A percentile compares a stretch with the other conserved stretches of the same genome.
Evolutionary conservation across 2,888 invertebrate species (phyloP).

Genomic region (Sarcophaga rosellei): DNA sequence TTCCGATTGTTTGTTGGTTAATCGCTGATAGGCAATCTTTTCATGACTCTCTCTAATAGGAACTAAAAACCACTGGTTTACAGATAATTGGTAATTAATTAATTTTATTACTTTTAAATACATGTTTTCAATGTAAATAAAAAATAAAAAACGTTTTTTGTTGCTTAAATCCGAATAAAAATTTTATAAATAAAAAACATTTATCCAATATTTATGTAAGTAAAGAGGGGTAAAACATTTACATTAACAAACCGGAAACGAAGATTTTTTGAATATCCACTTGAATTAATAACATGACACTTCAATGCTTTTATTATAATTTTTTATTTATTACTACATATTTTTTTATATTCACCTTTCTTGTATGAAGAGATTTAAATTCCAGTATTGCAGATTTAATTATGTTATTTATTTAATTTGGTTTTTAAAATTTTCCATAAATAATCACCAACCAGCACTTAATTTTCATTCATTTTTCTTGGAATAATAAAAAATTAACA

Average conservation of each 20-base stretch:
- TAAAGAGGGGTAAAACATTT: slow-evolving; percentile 10
- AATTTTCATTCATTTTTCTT: not conserved
- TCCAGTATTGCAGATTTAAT: not conserved
- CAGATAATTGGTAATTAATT: no score
- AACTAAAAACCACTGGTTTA: no score
- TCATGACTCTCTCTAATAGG: no score
- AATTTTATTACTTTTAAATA: no score
- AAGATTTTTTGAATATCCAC: slow-evolving; percentile 49
- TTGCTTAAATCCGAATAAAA: not conserved
- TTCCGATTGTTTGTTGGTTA: no score
- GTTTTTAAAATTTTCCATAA: not conserved
- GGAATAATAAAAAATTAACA: not conserved
- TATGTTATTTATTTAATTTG: not conserved
- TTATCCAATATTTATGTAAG: slow-evolving; percentile 25
- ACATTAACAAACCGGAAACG: slow-evolving; percentile 42
- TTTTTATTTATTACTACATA: not conserved
- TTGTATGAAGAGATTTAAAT: not conserved
- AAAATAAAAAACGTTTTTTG: no score
- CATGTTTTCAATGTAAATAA: no score
- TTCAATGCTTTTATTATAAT: not conserved
- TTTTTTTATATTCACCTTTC: slow-evolving; percentile 51
- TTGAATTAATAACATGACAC: slow-evolving; percentile 26
- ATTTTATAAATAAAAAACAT: not conserved
- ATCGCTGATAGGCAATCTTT: no score
- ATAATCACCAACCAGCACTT: not conserved